Evolutionary conservation across 64 coral and sea anemone genomes (phyloP).

Genomic region (Pocillopora damicornis): DNA sequence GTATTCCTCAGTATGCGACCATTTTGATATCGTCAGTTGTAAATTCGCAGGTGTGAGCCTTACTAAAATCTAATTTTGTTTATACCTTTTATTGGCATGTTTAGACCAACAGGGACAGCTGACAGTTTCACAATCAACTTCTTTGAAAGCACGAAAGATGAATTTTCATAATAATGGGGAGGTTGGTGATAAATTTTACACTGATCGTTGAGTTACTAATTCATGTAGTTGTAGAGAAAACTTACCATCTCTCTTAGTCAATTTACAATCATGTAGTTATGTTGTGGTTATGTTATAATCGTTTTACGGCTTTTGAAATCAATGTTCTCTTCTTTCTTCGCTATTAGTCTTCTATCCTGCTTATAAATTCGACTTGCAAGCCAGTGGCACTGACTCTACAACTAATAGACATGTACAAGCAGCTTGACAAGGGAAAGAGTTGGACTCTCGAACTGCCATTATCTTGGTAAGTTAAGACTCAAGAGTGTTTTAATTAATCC

Average conservation of each 20-base stretch:
- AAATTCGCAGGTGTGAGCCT: too few relatives aligned
- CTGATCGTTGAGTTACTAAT: too few relatives aligned
- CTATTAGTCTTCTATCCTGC: conserved; percentile 29
- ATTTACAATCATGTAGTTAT: too few relatives aligned
- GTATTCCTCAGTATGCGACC: too few relatives aligned
- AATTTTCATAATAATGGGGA: conserved; percentile 24
- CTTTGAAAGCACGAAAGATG: conserved; percentile 6
- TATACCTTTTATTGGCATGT: not conserved
- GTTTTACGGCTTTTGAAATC: not conserved
- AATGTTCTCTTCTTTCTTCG: not conserved
- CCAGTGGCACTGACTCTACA: conserved; percentile 34
- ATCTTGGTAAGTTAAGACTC: conserved; percentile 38
- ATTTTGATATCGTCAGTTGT: too few relatives aligned
- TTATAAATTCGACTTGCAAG: conserved; percentile 50
- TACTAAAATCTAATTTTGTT: too few relatives aligned
- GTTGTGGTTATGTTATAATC: too few relatives aligned
- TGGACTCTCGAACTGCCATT: conserved; percentile 54
- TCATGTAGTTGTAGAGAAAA: too few relatives aligned
- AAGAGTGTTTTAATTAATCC: not conserved
- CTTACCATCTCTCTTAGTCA: too few relatives aligned
- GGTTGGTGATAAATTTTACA: conserved; percentile 2
- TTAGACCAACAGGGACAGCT: conserved; percentile 44
- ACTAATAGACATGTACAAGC: conserved; percentile 45
- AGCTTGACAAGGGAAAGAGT: conserved; percentile 8
- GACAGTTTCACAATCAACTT: conserved; percentile 3